Conservation (phyloP, 92 coral and sea anemone genomes). For the Epizoanthus ramosus region DNA sequence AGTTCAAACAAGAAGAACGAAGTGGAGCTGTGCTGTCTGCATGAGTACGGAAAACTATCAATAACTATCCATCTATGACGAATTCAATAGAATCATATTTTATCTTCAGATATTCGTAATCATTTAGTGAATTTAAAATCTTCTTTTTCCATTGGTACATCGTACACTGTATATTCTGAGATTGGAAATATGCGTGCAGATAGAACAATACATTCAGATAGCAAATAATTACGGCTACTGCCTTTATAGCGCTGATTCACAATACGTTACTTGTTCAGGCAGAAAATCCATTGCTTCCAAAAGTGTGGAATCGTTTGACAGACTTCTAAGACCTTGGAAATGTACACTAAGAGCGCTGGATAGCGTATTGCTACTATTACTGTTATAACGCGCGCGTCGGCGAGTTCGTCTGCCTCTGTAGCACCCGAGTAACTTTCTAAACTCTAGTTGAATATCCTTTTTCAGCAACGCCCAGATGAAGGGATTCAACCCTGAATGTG, state of each 20-base stretch:
- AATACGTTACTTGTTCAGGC: not conserved
- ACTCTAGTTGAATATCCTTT: conserved; percentile 1
- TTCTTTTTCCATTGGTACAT: too few relatives aligned
- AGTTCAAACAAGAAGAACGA: too few relatives aligned
- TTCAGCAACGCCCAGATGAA: conserved; percentile 9
- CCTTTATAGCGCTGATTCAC: not conserved
- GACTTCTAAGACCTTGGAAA: not conserved
- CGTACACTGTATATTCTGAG: too few relatives aligned
- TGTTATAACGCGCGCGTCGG: not conserved
- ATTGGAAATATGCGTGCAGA: too few relatives aligned
- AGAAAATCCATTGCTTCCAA: not conserved
- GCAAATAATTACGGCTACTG: not conserved
- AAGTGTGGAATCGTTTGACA: not conserved
- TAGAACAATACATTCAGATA: too few relatives aligned
- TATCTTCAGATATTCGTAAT: too few relatives aligned
- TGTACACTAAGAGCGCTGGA: not conserved
- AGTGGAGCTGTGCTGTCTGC: too few relatives aligned
- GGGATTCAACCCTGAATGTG: conserved; percentile 3
- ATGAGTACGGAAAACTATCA: too few relatives aligned
- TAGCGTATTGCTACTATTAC: not conserved
- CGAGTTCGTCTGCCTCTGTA: not conserved
- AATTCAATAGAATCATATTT: too few relatives aligned
- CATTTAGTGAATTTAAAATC: too few relatives aligned
- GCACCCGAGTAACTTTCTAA: not conserved
- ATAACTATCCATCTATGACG: too few relatives aligned